Conservation (phyloP, 2,888 invertebrate species). For the Caenorhabditis sp. region DNA sequence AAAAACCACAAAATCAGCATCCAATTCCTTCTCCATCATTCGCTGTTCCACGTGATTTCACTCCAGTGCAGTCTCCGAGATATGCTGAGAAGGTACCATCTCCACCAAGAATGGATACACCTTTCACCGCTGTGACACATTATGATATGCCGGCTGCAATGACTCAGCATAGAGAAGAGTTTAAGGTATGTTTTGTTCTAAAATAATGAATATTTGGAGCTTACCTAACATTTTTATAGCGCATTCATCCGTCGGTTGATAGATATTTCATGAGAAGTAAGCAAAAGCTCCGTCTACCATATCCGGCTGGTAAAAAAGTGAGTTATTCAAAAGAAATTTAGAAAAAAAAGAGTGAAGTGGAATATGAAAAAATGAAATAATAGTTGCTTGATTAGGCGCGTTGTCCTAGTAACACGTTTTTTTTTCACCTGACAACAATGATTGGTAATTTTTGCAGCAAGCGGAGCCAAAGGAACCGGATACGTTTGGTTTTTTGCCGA, state of each 20-base stretch:
- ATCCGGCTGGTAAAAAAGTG: slow-evolving; percentile 3
- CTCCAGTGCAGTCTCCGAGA: slow-evolving; percentile 7
- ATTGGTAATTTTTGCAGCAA: neutral
- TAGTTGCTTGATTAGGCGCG: neutral
- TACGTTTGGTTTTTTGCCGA: slow-evolving; percentile 26
- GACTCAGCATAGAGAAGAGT: neutral
- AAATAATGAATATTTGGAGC: neutral
- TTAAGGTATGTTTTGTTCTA: slow-evolving; percentile 3
- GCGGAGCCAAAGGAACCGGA: slow-evolving; percentile 8
- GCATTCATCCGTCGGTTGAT: slow-evolving; percentile 5
- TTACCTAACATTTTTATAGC: neutral
- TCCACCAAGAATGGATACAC: slow-evolving; percentile 8
- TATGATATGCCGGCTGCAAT: slow-evolving; percentile 12
- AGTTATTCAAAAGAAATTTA: neutral
- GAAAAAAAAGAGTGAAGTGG: neutral
- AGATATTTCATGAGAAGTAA: slow-evolving; percentile 3
- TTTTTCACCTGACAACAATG: neutral
- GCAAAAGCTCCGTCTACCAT: slow-evolving; percentile 4
- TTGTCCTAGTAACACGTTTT: neutral
- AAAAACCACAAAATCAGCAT: neutral
- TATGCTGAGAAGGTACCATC: neutral
- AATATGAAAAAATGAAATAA: too few species aligned
- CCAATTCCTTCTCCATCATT: slow-evolving; percentile 19
- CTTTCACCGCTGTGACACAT: slow-evolving; percentile 11
- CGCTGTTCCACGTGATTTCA: slow-evolving; percentile 31